Evolutionary conservation across 1,140 invertebrate species (phyloP).

Genomic region (Arion vulgaris): DNA sequence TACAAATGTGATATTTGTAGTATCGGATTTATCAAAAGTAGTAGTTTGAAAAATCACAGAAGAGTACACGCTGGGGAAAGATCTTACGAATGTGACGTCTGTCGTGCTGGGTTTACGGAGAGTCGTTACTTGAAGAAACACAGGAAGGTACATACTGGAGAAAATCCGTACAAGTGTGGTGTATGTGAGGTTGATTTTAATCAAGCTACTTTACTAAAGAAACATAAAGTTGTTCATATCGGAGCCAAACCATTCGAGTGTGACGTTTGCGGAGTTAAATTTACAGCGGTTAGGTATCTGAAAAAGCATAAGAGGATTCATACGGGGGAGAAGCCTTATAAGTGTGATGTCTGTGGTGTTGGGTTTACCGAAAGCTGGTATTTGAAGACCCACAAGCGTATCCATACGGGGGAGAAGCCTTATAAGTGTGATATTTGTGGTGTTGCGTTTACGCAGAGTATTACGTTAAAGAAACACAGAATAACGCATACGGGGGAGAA

Average conservation of each 20-base stretch:
- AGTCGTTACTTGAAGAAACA: background rate
- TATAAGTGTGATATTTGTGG: constrained; percentile 3
- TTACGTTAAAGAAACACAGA: background rate
- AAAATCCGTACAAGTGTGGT: background rate
- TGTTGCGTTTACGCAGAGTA: background rate
- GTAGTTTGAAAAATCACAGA: constrained; percentile 75
- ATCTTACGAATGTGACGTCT: background rate
- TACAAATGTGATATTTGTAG: constrained; percentile 87
- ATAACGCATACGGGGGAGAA: constrained; percentile 11
- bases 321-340: background rate
- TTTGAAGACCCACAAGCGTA: background rate
- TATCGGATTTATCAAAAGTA: constrained; percentile 87
- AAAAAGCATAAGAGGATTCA: constrained; percentile 8
- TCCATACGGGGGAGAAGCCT: background rate
- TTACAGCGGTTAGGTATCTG: background rate
- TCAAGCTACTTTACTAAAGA: background rate
- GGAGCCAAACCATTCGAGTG: background rate
- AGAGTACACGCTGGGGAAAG: constrained; percentile 39
- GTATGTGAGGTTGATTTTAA: background rate
- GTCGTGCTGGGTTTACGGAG: background rate
- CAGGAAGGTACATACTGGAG: background rate
- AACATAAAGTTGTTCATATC: background rate
- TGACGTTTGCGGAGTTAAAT: background rate
- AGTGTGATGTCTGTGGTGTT: background rate
- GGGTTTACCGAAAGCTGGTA: background rate